Base-by-base conservation (phyloP, 1,140 invertebrate genomes). In the Sesamia nonagrioides region DNA sequence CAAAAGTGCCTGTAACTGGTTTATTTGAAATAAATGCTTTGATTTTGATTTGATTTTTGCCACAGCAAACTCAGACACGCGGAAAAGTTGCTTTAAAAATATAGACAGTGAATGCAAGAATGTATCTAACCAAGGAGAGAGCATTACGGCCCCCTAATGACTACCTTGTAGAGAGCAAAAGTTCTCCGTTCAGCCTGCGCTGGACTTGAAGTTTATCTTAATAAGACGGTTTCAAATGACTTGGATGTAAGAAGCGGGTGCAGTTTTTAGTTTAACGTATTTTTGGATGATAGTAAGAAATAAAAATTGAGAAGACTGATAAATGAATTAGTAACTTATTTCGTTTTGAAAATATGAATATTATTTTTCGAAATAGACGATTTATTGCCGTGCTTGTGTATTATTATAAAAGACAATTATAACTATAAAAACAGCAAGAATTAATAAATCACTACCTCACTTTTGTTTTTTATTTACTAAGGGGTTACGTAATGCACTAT, bases 111-210 rank as follows among this genome's bases (percentile, higher is more conserved):
- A 71, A 71, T 71, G 68, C 68, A 71, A 54, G 68, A 71, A 71
- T 50, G 68, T 71, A 71, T 71, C 71, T 73, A 82, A 82, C 83
- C 77, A 86, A 87, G 84, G 78, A 82, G 77, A 73, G 58, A 63
- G 82, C 87, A 89, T 91, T 91, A 88, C 79, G 76, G 81, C 77
- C 80, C 88, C 82, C 88, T 92, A 94, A 94, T 91, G 89, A 91
- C 89, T 88, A 82, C 88, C 88, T 91, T 82, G 88, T 82, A 84
- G 84, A 83, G 84, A 82, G 88, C 86, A 82, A 88, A 90, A 91
- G 85, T 91, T 92, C 89, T 89, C 87, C 86, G 88, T 83, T 89
- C 84, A 84, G 81, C 80, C 79, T 80, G 72, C 82, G 79, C 82
- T 83, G 77, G 78, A 81, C 83, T 81, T 74, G 35, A 81, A 86